These are phyloP conservation scores for Drosophila chauvacae DNA, from an alignment of 1,140 invertebrate species.

Conservation along the genomic window DNA sequence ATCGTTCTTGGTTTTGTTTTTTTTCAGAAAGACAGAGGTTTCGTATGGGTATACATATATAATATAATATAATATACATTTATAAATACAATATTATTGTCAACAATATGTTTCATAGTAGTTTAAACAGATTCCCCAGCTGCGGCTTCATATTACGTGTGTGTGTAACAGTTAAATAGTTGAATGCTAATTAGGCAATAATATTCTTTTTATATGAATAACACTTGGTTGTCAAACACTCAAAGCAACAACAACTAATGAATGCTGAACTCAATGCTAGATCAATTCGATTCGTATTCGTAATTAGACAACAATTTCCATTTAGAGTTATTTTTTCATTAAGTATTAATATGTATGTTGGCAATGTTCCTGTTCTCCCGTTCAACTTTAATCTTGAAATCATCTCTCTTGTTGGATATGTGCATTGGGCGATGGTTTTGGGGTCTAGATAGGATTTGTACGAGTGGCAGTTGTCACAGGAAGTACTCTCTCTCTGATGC, in stretches of 20 bases:
- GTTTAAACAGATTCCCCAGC: constrained; percentile 46
- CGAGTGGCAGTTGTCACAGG: constrained; percentile 31
- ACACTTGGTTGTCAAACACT: constrained; percentile 54
- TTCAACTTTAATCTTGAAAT: constrained; percentile 18
- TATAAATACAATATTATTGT: constrained; percentile 82
- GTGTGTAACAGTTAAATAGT: constrained; percentile 68
- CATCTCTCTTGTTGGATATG: constrained; percentile 61
- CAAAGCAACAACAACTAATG: constrained; percentile 71
- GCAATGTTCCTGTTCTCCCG: constrained; percentile 59
- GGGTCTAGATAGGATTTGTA: constrained; percentile 21
- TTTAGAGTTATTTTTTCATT: constrained; percentile 31
- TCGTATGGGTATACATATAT: constrained; percentile 61
- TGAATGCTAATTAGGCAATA: constrained; percentile 56
- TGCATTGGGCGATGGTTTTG: constrained; percentile 57
- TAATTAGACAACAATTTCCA: constrained; percentile 56
- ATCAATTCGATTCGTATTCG: constrained; percentile 43
- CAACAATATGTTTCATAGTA: constrained; percentile 78
- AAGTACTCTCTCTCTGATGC: constrained; percentile 26
- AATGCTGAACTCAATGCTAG: constrained; percentile 54
- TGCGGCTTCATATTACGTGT: constrained; percentile 58
- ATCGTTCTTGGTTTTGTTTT: constrained; percentile 20
- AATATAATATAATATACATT: constrained; percentile 67
- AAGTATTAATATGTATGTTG: constrained; percentile 63
- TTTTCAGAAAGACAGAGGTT: constrained; percentile 47
- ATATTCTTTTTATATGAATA: constrained; percentile 46